Evolutionary conservation across 2,888 invertebrate species (phyloP).

Genomic region (Chirona hameri): DNA sequence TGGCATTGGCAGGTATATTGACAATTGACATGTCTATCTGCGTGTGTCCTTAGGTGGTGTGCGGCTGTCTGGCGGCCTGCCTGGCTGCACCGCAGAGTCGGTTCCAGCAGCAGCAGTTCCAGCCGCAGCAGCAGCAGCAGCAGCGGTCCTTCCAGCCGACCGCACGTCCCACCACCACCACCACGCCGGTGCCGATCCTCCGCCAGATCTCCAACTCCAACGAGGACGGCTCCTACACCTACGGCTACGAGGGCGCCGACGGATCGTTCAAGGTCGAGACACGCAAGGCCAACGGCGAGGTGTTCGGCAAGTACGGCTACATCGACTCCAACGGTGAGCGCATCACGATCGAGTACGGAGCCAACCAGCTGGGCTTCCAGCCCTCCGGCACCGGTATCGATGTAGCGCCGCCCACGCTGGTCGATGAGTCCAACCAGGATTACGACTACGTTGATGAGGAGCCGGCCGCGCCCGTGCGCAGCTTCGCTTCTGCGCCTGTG

Average conservation of each 20-base stretch:
- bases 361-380: slow-evolving; percentile 47
- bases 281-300: slow-evolving; percentile 39
- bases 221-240: slow-evolving; percentile 78
- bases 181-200: slow-evolving; percentile 51
- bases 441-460: not conserved
- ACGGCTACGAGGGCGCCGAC: slow-evolving; percentile 79
- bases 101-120: not conserved
- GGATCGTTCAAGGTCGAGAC: slow-evolving; percentile 68
- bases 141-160: too few species aligned
- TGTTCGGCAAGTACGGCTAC: slow-evolving; percentile 64
- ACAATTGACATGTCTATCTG: not conserved
- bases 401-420: slow-evolving; percentile 22
- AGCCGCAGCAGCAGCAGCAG: not conserved
- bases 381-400: slow-evolving; percentile 42
- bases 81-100: not conserved
- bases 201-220: slow-evolving; percentile 76
- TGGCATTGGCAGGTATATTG: not conserved
- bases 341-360: slow-evolving; percentile 71
- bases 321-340: slow-evolving; percentile 62
- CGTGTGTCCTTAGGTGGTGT: not conserved
- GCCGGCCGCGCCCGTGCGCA: not conserved
- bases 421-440: not conserved
- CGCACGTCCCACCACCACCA: slow-evolving; percentile 26
- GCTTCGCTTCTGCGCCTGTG: not conserved
- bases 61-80: not conserved